Percentiles rank a stretch among this genome's conserved stretches.
These are phyloP conservation scores for Rhinatrema bivittatum DNA, from an alignment of 2,797 vertebrate genomes.

Conservation along the genomic window DNA sequence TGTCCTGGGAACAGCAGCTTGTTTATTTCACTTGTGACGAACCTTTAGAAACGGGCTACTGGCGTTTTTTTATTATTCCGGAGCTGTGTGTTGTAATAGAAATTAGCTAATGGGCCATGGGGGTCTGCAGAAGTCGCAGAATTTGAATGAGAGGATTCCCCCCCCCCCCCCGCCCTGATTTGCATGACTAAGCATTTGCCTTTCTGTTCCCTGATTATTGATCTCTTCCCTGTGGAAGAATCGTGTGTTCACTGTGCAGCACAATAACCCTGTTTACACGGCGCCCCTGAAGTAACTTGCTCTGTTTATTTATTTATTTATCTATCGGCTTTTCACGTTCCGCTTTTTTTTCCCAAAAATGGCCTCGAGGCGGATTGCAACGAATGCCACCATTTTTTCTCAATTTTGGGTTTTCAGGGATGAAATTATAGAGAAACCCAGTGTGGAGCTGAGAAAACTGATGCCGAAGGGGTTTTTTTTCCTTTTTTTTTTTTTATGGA, in stretches of 20 bases:
- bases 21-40: conserved; percentile 49
- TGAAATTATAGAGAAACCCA: too few species aligned
- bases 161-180: conserved; percentile 41
- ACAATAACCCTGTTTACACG: too few species aligned
- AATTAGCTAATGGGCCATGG: conserved; percentile 42
- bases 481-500: too few species aligned
- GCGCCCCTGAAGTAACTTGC: too few species aligned
- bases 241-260: conserved; percentile 46
- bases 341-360: too few species aligned
- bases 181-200: conserved; percentile 53
- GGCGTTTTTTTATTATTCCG: conserved; percentile 41
- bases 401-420: too few species aligned
- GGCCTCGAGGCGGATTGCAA: too few species aligned
- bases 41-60: conserved; percentile 46
- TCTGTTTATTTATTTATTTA: too few species aligned
- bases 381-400: too few species aligned
- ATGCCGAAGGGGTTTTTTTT: too few species aligned
- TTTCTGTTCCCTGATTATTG: conserved; percentile 46
- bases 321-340: too few species aligned
- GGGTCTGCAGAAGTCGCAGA: conserved; percentile 31
- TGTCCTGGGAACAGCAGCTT: conserved; percentile 63
- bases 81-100: conserved; percentile 48
- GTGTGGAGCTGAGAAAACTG: too few species aligned
- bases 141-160: conserved; percentile 49
- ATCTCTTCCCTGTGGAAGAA: conserved; percentile 46